These are phyloP conservation scores for Taxidea taxus DNA, from an alignment of 2,113 vertebrate species.

Conservation along the genomic window DNA sequence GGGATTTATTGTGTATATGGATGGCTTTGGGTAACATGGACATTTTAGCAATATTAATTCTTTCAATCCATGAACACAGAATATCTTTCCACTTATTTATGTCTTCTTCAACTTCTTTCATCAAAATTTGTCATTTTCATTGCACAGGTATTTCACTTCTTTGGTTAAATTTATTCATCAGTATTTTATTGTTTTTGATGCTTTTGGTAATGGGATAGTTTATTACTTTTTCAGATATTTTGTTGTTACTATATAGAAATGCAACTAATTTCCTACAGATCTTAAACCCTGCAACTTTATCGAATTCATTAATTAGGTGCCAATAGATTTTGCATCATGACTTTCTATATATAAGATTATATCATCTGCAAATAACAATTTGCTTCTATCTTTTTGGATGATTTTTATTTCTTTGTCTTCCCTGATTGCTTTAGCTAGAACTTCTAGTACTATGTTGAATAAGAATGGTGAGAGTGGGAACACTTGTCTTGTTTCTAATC, in stretches of 20 bases:
- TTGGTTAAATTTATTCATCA: background rate
- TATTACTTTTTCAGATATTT: background rate
- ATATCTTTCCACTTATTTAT: background rate
- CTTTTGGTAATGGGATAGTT: background rate
- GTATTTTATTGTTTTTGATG: background rate
- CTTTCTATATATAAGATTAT: background rate
- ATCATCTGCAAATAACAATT: background rate
- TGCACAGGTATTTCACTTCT: background rate
- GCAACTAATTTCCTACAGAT: background rate
- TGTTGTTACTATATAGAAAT: background rate
- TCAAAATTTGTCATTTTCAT: background rate
- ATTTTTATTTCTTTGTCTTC: background rate
- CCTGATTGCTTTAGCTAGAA: background rate
- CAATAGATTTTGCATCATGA: background rate
- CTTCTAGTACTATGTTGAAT: background rate
- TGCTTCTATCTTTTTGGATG: background rate
- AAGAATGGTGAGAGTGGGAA: background rate
- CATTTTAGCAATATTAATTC: background rate
- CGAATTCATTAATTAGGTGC: background rate
- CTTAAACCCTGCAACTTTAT: background rate
- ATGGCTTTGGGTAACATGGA: background rate
- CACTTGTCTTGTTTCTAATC: background rate
- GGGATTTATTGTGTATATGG: background rate
- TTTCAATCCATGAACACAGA: background rate
- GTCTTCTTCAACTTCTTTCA: background rate